phyloP scores from a whole-genome alignment of 2,888 invertebrate species.

The Andrena minutula region DNA sequence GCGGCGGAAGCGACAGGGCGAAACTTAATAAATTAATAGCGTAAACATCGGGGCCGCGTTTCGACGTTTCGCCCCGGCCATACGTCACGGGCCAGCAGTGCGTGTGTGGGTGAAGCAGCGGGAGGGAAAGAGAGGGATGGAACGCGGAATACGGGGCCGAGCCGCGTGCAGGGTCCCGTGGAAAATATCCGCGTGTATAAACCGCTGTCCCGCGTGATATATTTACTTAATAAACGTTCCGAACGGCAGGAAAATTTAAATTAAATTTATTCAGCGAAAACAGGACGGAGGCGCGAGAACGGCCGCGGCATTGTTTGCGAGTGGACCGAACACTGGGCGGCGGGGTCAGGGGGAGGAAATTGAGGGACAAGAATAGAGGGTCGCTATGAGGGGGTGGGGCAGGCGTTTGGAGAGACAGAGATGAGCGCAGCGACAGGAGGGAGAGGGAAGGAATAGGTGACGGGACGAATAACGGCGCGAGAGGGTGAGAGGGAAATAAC shows the following conservation, averaged over 20 bases:
- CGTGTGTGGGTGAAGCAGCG: background rate
- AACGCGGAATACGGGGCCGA: constrained; percentile 37
- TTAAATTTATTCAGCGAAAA: constrained; percentile 81
- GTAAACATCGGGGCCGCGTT: constrained; percentile 52
- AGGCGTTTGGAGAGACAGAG: background rate
- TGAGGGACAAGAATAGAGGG: constrained; percentile 42
- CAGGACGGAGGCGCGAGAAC: constrained; percentile 62
- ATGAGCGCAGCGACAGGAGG: constrained; percentile 2
- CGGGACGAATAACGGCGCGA: constrained; percentile 9
- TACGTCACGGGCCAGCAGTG: constrained; percentile 30
- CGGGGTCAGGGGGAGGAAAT: constrained; percentile 40
- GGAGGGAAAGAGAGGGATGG: constrained; percentile 10
- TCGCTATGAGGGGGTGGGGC: background rate
- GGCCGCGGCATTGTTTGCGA: constrained; percentile 71
- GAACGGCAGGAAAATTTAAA: constrained; percentile 78
- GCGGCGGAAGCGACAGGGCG: constrained; percentile 30
- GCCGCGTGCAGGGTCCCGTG: constrained; percentile 39
- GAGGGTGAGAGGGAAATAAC: constrained; percentile 40
- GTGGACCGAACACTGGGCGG: constrained; percentile 51
- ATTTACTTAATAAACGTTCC: constrained; percentile 80
- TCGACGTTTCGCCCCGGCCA: constrained; percentile 53
- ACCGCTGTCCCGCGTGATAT: constrained; percentile 72
- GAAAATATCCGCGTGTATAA: constrained; percentile 68
- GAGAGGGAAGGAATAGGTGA: background rate
- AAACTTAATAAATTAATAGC: constrained; percentile 71